Evolutionary conservation across 2,113 vertebrate genomes (phyloP).

Genomic region (Siniperca chuatsi): DNA sequence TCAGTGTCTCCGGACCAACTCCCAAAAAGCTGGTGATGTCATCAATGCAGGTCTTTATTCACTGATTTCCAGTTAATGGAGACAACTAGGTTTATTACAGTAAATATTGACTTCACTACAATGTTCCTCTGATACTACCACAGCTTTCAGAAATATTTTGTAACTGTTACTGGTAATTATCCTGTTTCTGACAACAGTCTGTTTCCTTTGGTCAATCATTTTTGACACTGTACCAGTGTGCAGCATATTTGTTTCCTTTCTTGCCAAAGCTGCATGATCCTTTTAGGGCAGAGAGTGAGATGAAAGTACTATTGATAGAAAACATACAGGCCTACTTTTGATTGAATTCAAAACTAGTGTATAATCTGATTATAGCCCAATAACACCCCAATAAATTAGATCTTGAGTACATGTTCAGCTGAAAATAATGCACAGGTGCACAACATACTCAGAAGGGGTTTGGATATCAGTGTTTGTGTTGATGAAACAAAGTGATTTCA

Average conservation of each 20-base stretch:
- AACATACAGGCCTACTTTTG: conserved; percentile 26
- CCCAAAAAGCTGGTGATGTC: neutral
- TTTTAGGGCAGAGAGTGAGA: conserved; percentile 5
- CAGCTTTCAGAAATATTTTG: conserved; percentile 3
- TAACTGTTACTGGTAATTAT: neutral
- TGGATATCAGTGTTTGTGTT: conserved; percentile 14
- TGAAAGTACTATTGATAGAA: conserved; percentile 21
- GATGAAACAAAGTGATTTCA: conserved; percentile 33
- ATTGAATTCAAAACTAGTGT: conserved; percentile 35
- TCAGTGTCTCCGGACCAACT: neutral
- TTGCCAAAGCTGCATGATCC: conserved; percentile 21
- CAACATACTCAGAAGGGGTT: neutral
- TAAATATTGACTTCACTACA: neutral
- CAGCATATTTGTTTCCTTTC: conserved; percentile 17
- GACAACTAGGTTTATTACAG: neutral
- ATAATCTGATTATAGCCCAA: conserved; percentile 46
- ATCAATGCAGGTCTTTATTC: neutral
- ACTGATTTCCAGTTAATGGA: neutral
- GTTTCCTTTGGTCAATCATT: conserved; percentile 16
- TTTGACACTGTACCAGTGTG: neutral
- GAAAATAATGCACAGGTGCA: conserved; percentile 47
- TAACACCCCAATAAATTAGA: conserved; percentile 27
- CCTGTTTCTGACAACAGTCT: conserved; percentile 2
- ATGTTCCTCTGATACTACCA: neutral
- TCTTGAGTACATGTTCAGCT: conserved; percentile 20